These are phyloP conservation scores for Rousettus madagascariensis DNA, from an alignment of 2,797 vertebrate species.

Conservation along the genomic window DNA sequence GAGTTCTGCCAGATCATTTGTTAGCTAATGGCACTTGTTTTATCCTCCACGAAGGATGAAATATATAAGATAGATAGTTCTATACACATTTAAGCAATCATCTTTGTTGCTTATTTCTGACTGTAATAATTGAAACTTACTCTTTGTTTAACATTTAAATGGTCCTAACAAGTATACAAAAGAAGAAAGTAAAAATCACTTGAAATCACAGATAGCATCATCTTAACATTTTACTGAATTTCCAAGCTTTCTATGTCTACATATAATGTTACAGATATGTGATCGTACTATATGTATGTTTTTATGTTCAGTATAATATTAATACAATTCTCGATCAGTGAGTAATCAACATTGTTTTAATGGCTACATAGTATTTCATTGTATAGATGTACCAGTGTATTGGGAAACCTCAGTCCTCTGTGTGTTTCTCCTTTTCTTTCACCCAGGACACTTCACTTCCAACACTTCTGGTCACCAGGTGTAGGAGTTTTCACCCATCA, in stretches of 20 bases:
- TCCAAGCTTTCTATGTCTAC: not conserved
- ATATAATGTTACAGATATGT: not conserved
- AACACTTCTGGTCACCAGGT: not conserved
- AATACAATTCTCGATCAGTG: not conserved
- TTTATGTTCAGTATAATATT: not conserved
- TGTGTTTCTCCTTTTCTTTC: not conserved
- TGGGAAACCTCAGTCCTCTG: not conserved
- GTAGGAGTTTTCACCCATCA: not conserved
- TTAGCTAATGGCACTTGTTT: not conserved
- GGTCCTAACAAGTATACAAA: not conserved
- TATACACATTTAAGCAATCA: not conserved
- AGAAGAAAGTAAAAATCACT: not conserved
- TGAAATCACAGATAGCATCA: not conserved
- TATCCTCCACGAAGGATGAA: not conserved
- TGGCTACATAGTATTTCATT: not conserved
- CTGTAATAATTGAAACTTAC: not conserved
- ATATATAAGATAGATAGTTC: not conserved
- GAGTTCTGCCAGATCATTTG: not conserved
- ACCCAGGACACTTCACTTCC: not conserved
- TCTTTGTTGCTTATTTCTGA: not conserved
- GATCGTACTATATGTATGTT: too few relatives aligned
- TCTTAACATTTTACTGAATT: not conserved
- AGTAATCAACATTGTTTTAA: not conserved
- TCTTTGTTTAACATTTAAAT: not conserved
- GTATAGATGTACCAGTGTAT: too few relatives aligned